Base-by-base conservation (phyloP, 2,113 vertebrate genomes). In the Poicephalus gulielmi region DNA sequence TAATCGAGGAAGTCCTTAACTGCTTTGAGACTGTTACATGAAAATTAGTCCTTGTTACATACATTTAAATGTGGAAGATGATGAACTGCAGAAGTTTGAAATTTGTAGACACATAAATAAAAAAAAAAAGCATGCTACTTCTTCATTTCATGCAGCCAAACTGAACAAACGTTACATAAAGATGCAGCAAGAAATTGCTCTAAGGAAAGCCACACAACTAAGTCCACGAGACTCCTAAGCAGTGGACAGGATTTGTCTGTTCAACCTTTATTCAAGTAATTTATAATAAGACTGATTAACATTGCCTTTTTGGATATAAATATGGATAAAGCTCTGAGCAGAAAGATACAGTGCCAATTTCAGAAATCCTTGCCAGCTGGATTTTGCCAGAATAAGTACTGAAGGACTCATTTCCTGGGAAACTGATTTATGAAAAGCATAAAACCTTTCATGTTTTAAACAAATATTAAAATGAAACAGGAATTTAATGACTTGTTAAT, bases 401-500 rank as follows among this genome's bases (percentile, higher is more conserved):
- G 43, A 76, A 92, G 37, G 60, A 80, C 60, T 78, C 33, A 83
- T 91, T 83, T 88, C 64, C 88, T 64, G n/a, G 41, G 44, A 93
- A 96, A 92, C 17, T 18, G 31, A 68, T 66, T 89, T 35, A 64
- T 60, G 33, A 66, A 71, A 79, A 69, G 9, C 67, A 64, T 37
- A 64, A 85, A 94, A 52, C 30, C 27, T 88, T 88, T 68, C 53
- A 57, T 62, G 57, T 39, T 63, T 70, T 93, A 86, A 94, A 93
- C 60, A 91, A 90, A 74, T 60, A 91, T 43, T 70, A 62, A 68
- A 93, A 79, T 41, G 15, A 73, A 96, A 55, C 16, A 53, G 23
- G 60, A 83, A 71, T 27, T 91, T 94, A 70, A 95, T 66, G 44
- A 77, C 80, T 79, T 86, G 46, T 41, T 95, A 88, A 85, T 76